Percentiles rank a stretch among this genome's conserved stretches.
Conservation (phyloP, 2,797 vertebrate species). For the Enteromius viviparus region DNA sequence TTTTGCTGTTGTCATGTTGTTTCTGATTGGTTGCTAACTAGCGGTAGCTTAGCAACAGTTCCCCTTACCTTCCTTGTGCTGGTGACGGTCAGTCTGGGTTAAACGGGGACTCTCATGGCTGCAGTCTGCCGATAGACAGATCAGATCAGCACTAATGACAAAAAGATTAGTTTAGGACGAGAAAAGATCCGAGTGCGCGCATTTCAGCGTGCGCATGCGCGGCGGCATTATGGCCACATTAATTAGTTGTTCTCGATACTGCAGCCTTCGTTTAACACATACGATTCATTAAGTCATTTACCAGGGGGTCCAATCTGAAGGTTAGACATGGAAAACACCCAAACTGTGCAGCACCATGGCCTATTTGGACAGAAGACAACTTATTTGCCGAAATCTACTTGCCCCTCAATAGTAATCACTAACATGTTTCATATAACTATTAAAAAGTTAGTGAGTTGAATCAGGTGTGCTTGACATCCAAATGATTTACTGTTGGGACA, state of each 20-base stretch:
- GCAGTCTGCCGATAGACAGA: not conserved
- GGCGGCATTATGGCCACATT: not conserved
- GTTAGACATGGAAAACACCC: not conserved
- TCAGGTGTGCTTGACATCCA: not conserved
- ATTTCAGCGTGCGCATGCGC: constrained; percentile 4
- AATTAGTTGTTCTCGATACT: not conserved
- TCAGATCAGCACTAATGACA: constrained; percentile 6
- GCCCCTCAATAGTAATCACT: not conserved
- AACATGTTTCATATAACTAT: not conserved
- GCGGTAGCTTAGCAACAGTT: constrained; percentile 56
- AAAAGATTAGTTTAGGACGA: constrained; percentile 20
- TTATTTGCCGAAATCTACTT: not conserved
- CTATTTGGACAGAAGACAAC: not conserved
- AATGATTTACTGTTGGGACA: not conserved
- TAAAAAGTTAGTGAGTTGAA: not conserved
- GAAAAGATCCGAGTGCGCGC: not conserved
- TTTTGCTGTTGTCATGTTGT: constrained; percentile 41
- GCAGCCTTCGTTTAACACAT: not conserved
- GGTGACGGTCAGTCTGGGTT: constrained; percentile 7
- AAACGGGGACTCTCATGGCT: not conserved
- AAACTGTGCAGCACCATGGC: not conserved
- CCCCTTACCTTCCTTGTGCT: constrained; percentile 17
- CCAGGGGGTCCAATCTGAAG: not conserved
- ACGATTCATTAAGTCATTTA: not conserved
- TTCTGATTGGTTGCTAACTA: constrained; percentile 53